Base-by-base conservation (phyloP, 2,888 invertebrate species). In the Julus scandinavius region DNA sequence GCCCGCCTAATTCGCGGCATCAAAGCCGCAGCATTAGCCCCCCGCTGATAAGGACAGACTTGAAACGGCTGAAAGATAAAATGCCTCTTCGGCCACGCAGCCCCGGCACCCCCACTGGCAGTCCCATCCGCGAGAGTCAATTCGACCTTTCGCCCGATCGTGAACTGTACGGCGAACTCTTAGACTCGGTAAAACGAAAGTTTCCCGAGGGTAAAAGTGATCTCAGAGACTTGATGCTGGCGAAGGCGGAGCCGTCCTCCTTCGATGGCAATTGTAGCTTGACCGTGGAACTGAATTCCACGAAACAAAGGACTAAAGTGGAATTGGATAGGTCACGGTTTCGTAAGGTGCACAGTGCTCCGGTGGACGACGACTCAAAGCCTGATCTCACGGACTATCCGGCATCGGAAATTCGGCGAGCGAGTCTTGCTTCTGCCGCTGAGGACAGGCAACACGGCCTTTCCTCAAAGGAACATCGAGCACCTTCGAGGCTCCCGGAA, bases 1-100 rank as follows among this genome's bases (percentile, higher is more conserved):
- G 91, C 72, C 91, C 91, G 41, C 91, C 91, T 50, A 90, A 90
- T 38, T 90, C 90, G 11, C 88, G 90, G 88, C 90, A 90, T 86
- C 90, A 90, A 63, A 91, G 90, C 85, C 89, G 90, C 58, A 91
- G 91, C 85, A 89, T 89, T 3, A 90, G 89, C 38, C 90, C 90
- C 15, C 88, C 88, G 29, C 41, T 87, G 45, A 20, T 85, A 9
- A 85, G 85, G 50, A 45, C 50, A 49, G 85, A 85, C 1, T 86
- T 87, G 85, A 89, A 89, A 50, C 88, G 88, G 54, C 87, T 83
- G 49, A 89, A 89, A 40, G 89, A 89, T 0, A 87, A 86, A 49
- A 40, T 85, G 72, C 20, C 40, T n/a, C 86, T 41, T n/a, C 20
- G 85, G 20, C 88, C 89, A 11, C 80, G 87, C 7, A 89, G 89